A percentile compares a stretch with the other conserved stretches of the same genome.
Evolutionary conservation across 1,140 invertebrate genomes (phyloP).

Genomic region (Luehdorfia chinensis): DNA sequence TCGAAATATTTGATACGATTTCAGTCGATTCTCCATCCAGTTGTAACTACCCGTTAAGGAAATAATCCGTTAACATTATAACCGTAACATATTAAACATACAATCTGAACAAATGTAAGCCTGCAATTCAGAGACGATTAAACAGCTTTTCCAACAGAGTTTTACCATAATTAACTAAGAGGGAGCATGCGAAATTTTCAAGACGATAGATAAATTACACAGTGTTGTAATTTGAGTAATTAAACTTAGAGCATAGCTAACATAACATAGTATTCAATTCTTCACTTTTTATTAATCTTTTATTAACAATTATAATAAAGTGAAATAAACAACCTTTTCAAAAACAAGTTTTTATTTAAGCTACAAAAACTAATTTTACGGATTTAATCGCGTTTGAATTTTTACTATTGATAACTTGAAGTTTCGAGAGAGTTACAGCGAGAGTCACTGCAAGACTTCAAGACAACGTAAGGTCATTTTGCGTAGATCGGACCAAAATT

Average conservation of each 20-base stretch:
- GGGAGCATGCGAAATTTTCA: conserved; percentile 17
- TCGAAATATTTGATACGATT: conserved; percentile 8
- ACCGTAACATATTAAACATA: conserved; percentile 40
- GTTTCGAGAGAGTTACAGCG: no score
- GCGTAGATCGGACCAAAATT: no score
- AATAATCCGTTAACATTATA: conserved; percentile 53
- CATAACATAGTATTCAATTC: no score
- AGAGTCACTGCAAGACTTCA: no score
- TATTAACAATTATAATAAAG: no score
- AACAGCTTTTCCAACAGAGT: conserved; percentile 25
- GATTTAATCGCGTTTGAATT: no score
- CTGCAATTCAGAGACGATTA: conserved; percentile 45
- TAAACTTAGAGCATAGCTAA: conserved; percentile 20
- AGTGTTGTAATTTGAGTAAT: conserved; percentile 20
- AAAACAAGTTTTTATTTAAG: no score
- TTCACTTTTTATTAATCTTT: no score
- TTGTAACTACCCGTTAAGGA: conserved; percentile 27
- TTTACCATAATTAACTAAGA: conserved; percentile 29
- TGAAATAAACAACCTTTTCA: no score
- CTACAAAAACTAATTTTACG: no score
- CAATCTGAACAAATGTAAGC: conserved; percentile 38
- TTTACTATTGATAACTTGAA: no score
- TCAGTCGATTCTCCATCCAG: background rate
- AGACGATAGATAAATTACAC: conserved; percentile 14
- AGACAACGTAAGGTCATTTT: no score